These are phyloP conservation scores for Dendrocincla tyrannina DNA, from an alignment of 2,797 vertebrate genomes.

Conservation along the genomic window DNA sequence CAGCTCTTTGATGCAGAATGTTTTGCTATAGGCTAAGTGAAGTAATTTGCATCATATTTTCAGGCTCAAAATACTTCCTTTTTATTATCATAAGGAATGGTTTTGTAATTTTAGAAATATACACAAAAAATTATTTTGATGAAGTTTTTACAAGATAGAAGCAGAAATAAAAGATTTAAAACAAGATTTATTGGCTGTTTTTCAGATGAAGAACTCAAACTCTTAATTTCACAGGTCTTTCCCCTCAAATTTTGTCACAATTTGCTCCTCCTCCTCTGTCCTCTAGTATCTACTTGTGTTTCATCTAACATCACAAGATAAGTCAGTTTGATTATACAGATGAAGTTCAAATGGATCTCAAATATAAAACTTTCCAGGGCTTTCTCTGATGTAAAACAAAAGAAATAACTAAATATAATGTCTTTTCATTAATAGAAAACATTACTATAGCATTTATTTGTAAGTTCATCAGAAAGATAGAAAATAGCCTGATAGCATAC, in stretches of 20 bases:
- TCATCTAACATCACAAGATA: not conserved
- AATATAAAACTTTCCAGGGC: not conserved
- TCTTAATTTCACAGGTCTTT: not conserved
- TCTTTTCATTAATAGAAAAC: not conserved
- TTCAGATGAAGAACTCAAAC: not conserved
- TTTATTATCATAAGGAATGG: not conserved
- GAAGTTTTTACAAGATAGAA: not conserved
- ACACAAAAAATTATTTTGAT: not conserved
- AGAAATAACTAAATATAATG: not conserved
- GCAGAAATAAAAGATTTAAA: not conserved
- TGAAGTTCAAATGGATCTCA: not conserved
- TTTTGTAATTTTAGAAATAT: not conserved
- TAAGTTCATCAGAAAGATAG: not conserved
- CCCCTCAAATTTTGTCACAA: not conserved
- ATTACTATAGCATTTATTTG: not conserved
- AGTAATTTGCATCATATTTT: constrained; percentile 63
- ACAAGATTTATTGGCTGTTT: not conserved
- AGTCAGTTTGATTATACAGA: not conserved
- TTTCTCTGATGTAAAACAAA: not conserved
- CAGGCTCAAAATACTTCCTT: not conserved
- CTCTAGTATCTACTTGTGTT: not conserved
- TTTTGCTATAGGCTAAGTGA: constrained; percentile 62
- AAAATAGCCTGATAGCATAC: not conserved
- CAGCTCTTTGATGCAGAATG: constrained; percentile 56
- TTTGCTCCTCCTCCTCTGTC: not conserved